Percentiles rank a stretch among this genome's conserved stretches.
Evolutionary conservation across 2,797 vertebrate genomes (phyloP).

Genomic region (Ispidina lecontei): DNA sequence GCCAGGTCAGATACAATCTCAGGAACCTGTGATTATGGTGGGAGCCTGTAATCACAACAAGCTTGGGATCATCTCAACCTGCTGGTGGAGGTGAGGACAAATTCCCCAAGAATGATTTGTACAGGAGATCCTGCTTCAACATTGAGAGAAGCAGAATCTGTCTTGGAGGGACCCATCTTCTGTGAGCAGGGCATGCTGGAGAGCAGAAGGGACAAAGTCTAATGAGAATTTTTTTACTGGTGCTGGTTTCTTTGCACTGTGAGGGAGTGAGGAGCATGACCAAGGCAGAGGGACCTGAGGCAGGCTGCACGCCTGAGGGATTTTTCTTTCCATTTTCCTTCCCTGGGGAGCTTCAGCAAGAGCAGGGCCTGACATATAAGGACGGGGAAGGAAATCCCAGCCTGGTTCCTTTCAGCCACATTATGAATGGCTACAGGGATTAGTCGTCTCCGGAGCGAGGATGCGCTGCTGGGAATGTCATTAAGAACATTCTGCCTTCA

Average conservation of each 20-base stretch:
- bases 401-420: not conserved
- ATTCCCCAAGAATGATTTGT: not conserved
- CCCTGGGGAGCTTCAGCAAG: not conserved
- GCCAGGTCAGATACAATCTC: not conserved
- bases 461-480: not conserved
- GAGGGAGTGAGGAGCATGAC: not conserved
- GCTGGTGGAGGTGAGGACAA: not conserved
- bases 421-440: not conserved
- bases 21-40: not conserved
- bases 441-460: not conserved
- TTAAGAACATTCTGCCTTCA: not conserved
- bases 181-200: rapidly evolving
- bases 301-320: not conserved
- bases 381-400: not conserved
- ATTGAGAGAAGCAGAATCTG: not conserved
- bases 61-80: not conserved
- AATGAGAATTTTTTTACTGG: not conserved
- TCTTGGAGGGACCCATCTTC: not conserved
- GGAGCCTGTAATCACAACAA: not conserved
- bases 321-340: not conserved
- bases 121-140: not conserved
- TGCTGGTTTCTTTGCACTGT: not conserved
- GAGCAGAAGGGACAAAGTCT: not conserved
- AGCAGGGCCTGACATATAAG: not conserved
- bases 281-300: not conserved